Percentiles rank a stretch among this genome's conserved stretches.
These are phyloP conservation scores for Polyommatus icarus DNA, from an alignment of 2,888 invertebrate genomes.

Conservation along the genomic window DNA sequence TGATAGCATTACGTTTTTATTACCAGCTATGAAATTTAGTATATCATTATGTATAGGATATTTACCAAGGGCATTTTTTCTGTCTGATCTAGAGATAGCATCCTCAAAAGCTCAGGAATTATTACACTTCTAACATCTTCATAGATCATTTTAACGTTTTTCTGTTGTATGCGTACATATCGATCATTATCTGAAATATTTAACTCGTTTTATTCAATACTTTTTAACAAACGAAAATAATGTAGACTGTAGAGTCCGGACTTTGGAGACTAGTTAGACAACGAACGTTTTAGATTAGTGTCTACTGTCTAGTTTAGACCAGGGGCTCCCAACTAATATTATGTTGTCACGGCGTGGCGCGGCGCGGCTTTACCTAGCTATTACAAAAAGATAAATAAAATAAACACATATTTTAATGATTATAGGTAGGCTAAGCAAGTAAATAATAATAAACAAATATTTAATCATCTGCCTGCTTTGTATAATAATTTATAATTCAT, in stretches of 20 bases:
- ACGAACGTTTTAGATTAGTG: background rate
- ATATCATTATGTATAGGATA: background rate
- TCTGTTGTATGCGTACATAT: constrained; percentile 15
- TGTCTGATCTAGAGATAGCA: constrained; percentile 54
- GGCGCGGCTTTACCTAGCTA: too few relatives aligned
- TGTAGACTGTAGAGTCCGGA: background rate
- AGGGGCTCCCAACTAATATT: too few relatives aligned
- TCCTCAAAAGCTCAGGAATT: constrained; percentile 79
- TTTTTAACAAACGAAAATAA: too few relatives aligned
- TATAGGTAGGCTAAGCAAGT: too few relatives aligned
- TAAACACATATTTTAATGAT: too few relatives aligned
- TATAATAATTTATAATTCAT: too few relatives aligned
- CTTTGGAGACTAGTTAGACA: background rate
- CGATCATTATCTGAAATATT: constrained; percentile 9
- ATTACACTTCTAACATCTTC: constrained; percentile 80
- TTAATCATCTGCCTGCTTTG: too few relatives aligned
- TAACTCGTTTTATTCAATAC: background rate
- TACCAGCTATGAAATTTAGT: background rate
- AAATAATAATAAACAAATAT: too few relatives aligned
- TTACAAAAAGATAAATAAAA: too few relatives aligned
- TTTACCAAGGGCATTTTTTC: constrained; percentile 54
- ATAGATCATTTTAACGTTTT: constrained; percentile 75
- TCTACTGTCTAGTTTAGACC: too few relatives aligned
- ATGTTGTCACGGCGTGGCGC: too few relatives aligned
- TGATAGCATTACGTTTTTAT: background rate